These are phyloP conservation scores for Microctonus hyperodae DNA, from an alignment of 2,888 invertebrate genomes.

Conservation along the genomic window DNA sequence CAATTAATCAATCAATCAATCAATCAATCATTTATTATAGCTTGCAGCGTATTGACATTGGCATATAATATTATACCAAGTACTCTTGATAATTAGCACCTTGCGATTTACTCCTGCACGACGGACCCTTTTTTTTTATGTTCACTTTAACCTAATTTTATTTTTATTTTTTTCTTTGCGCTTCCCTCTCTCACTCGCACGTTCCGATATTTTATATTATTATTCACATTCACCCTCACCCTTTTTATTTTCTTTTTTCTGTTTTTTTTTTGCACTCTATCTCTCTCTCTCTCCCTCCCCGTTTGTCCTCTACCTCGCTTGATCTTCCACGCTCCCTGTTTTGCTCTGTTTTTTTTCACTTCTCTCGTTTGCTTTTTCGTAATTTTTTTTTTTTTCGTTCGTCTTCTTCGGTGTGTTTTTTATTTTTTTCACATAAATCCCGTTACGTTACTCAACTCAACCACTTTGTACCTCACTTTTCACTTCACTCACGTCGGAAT, in stretches of 20 bases:
- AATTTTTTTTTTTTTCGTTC: not conserved
- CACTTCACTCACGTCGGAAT: slow-evolving; percentile 13
- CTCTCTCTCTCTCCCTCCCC: slow-evolving; percentile 5
- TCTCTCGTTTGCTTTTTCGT: slow-evolving; percentile 3
- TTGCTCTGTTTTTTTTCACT: slow-evolving; percentile 7
- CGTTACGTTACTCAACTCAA: not conserved
- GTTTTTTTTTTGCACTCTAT: not conserved
- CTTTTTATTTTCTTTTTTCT: slow-evolving; percentile 7
- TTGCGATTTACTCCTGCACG: slow-evolving; percentile 4
- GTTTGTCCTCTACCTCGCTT: no score
- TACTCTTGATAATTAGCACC: slow-evolving; percentile 12
- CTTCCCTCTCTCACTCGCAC: slow-evolving; percentile 17
- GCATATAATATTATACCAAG: not conserved
- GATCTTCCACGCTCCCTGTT: slow-evolving; percentile 16
- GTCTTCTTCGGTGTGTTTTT: not conserved
- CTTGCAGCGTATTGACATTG: not conserved
- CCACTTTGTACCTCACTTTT: not conserved
- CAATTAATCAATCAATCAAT: not conserved
- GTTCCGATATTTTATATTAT: not conserved
- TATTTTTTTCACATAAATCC: slow-evolving; percentile 16
- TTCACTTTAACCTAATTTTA: not conserved
- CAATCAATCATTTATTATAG: not conserved
- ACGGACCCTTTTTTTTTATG: slow-evolving; percentile 11
- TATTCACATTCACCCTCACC: slow-evolving; percentile 16
- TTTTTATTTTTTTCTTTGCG: not conserved